phyloP scores from a whole-genome alignment of 1,140 invertebrate genomes.

The Bombus terrestris region DNA sequence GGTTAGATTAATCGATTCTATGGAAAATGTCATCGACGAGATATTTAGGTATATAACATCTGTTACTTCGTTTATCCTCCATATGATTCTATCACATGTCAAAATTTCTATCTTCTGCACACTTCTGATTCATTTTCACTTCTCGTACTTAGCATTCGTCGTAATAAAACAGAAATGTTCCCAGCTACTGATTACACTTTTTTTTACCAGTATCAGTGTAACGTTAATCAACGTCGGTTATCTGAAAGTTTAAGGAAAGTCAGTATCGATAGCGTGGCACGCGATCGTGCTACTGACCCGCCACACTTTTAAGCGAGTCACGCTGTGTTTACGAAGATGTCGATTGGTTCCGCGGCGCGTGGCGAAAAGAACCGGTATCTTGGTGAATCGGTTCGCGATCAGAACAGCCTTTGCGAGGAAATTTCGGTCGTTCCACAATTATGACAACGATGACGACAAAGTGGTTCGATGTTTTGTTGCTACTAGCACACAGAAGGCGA shows the following conservation, averaged over 20 bases:
- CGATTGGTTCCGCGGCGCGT: not conserved
- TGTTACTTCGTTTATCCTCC: not conserved
- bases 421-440: constrained; percentile 19
- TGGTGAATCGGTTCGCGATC: constrained; percentile 23
- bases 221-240: not conserved
- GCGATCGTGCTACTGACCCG: not conserved
- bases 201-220: not conserved
- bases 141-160: too few species aligned
- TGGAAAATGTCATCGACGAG: not conserved
- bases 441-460: constrained; percentile 6
- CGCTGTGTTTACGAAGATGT: not conserved
- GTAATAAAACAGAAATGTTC: not conserved
- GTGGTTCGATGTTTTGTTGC: constrained; percentile 46
- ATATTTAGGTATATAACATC: not conserved
- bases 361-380: constrained; percentile 25
- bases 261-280: not conserved
- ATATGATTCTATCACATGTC: too few species aligned
- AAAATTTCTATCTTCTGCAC: not conserved
- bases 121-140: not conserved
- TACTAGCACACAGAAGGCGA: constrained; percentile 39
- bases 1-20: not conserved
- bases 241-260: not conserved
- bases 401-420: constrained; percentile 42
- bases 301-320: not conserved
- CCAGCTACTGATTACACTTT: not conserved